A percentile compares a stretch with the other conserved stretches of the same genome.
phyloP scores from a whole-genome alignment of 2,113 vertebrate genomes.

The Romanogobio albipinnatus region DNA sequence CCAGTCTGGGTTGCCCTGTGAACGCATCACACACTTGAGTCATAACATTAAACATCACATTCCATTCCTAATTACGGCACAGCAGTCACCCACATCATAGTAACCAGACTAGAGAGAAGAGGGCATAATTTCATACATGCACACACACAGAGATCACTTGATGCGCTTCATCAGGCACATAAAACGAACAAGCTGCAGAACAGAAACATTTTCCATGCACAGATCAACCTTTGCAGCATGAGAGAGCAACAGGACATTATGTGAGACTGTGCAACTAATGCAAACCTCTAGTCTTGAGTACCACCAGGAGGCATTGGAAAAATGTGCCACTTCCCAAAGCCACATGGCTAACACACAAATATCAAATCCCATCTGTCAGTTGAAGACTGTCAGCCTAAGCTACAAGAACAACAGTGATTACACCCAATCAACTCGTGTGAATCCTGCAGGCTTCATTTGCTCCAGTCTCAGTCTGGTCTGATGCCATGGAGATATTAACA shows the following conservation, averaged over 20 bases:
- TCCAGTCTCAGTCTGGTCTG: neutral
- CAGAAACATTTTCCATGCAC: neutral
- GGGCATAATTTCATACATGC: constrained; percentile 2
- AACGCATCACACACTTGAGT: neutral
- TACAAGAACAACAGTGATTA: neutral
- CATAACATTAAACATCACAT: constrained; percentile 51
- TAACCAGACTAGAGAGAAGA: constrained; percentile 36
- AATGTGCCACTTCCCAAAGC: neutral
- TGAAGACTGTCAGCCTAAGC: neutral
- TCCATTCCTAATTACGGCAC: constrained; percentile 62
- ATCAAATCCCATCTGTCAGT: neutral
- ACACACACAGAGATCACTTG: neutral
- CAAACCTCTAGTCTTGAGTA: neutral
- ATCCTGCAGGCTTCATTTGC: neutral
- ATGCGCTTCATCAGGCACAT: neutral
- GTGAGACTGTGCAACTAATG: neutral
- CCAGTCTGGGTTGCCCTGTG: neutral
- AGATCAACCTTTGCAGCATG: neutral
- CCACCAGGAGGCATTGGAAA: neutral
- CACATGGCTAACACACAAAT: neutral
- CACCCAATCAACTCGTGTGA: neutral
- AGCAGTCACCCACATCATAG: constrained; percentile 49
- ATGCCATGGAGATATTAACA: neutral
- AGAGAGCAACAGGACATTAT: neutral
- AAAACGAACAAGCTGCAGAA: neutral